Percentiles rank a stretch among this genome's conserved stretches.
Conservation (phyloP, 2,113 vertebrate species). For the Ellobius talpinus region DNA sequence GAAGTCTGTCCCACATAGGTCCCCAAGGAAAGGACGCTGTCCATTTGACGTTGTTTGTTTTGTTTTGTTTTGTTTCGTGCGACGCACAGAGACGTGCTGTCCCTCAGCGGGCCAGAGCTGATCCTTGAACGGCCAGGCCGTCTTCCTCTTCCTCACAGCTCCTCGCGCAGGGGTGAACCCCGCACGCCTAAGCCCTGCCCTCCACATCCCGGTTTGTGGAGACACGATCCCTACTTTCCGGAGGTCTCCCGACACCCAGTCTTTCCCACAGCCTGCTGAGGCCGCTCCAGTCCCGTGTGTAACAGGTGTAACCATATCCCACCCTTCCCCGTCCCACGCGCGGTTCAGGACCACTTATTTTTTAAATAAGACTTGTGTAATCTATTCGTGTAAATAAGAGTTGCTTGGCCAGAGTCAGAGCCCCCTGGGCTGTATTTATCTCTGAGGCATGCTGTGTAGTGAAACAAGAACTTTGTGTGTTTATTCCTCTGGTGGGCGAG, state of each 20-base stretch:
- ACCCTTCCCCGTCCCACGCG: background rate
- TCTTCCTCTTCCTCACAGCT: background rate
- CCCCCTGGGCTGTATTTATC: slow-evolving; percentile 82
- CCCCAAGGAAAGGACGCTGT: background rate
- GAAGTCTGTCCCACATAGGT: background rate
- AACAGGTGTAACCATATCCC: slow-evolving; percentile 38
- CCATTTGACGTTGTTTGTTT: background rate
- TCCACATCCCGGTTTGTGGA: background rate
- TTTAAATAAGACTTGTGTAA: slow-evolving; percentile 83
- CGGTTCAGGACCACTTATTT: slow-evolving; percentile 82
- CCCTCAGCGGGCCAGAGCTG: slow-evolving; percentile 2
- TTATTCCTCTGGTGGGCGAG: slow-evolving; percentile 65
- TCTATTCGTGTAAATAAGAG: slow-evolving; percentile 84
- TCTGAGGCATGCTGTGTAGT: slow-evolving; percentile 81
- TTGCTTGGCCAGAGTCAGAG: slow-evolving; percentile 78
- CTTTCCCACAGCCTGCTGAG: background rate
- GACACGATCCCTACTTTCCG: background rate
- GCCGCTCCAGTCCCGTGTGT: background rate
- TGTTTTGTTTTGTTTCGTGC: background rate
- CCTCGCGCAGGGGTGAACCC: background rate
- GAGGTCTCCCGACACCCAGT: too few species aligned
- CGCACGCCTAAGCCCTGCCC: background rate
- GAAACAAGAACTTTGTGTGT: slow-evolving; percentile 77
- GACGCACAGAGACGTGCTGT: background rate
- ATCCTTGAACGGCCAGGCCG: background rate